Conservation (phyloP, 2,888 invertebrate genomes). For the Hirtodrosophila alboralis region DNA sequence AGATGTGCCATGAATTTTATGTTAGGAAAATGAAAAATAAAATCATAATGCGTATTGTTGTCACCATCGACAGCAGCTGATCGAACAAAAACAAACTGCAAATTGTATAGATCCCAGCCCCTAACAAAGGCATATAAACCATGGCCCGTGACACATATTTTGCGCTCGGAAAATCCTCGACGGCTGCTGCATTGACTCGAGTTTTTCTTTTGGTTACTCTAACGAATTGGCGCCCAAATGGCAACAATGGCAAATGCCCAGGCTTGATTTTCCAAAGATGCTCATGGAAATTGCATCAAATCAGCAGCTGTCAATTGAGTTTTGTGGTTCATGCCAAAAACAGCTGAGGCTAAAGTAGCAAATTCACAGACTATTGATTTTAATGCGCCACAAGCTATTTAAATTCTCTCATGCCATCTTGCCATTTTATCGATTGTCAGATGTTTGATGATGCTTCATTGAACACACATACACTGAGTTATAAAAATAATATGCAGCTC, state of each 20-base stretch:
- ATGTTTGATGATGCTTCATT: slow-evolving; percentile 21
- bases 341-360: slow-evolving; percentile 28
- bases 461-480: slow-evolving; percentile 10
- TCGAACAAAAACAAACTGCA: slow-evolving; percentile 44
- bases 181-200: slow-evolving; percentile 21
- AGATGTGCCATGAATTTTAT: slow-evolving; percentile 19
- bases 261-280: slow-evolving; percentile 11
- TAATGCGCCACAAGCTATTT: slow-evolving; percentile 29
- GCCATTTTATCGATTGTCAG: slow-evolving; percentile 28
- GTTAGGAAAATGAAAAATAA: slow-evolving; percentile 30
- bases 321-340: slow-evolving; percentile 56
- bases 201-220: slow-evolving; percentile 20
- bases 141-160: slow-evolving; percentile 76
- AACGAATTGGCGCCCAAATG: slow-evolving; percentile 68
- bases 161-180: slow-evolving; percentile 38
- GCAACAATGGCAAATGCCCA: slow-evolving; percentile 33
- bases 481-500: slow-evolving; percentile 35
- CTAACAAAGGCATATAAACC: slow-evolving; percentile 6
- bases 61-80: slow-evolving; percentile 64
- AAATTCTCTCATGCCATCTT: slow-evolving; percentile 21
- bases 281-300: slow-evolving; percentile 65
- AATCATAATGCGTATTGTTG: slow-evolving; percentile 51
- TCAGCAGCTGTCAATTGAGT: slow-evolving; percentile 62
- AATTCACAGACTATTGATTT: slow-evolving; percentile 40
- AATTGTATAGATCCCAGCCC: slow-evolving; percentile 46